Percentiles rank a stretch among this genome's conserved stretches.
Evolutionary conservation across 2,888 invertebrate genomes (phyloP).

Genomic region (Dynastes grantii): DNA sequence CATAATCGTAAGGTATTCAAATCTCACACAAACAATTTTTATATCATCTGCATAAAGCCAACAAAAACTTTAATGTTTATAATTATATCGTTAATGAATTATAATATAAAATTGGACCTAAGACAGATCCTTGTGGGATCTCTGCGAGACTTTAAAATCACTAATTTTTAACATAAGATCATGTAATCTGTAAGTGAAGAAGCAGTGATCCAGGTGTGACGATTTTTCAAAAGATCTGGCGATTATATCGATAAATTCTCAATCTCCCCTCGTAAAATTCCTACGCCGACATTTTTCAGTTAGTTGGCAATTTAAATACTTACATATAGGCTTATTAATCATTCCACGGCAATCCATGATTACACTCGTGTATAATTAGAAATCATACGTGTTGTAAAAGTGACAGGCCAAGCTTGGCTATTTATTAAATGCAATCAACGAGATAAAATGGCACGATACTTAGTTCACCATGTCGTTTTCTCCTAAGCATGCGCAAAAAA

Average conservation of each 20-base stretch:
- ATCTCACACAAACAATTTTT: too few species aligned
- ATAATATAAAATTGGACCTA: too few species aligned
- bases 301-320: not conserved
- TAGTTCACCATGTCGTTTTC: slow-evolving; percentile 1
- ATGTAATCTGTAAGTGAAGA: too few species aligned
- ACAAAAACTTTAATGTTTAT: too few species aligned
- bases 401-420: slow-evolving; percentile 16
- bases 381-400: slow-evolving; percentile 27
- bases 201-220: too few species aligned
- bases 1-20: too few species aligned
- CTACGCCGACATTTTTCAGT: not conserved
- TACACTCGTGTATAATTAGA: slow-evolving; percentile 32
- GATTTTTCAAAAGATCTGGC: too few species aligned
- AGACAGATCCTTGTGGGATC: too few species aligned
- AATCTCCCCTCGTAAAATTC: not conserved
- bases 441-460: slow-evolving; percentile 19
- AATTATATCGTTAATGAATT: too few species aligned
- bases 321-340: slow-evolving; percentile 18
- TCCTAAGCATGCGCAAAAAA: not conserved
- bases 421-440: slow-evolving; percentile 42
- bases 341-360: slow-evolving; percentile 8
- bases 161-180: too few species aligned
- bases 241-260: not conserved
- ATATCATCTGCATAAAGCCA: too few species aligned
- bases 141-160: too few species aligned